phyloP scores from a whole-genome alignment of 2,888 invertebrate genomes.

The Rhorus exstirpatorius region DNA sequence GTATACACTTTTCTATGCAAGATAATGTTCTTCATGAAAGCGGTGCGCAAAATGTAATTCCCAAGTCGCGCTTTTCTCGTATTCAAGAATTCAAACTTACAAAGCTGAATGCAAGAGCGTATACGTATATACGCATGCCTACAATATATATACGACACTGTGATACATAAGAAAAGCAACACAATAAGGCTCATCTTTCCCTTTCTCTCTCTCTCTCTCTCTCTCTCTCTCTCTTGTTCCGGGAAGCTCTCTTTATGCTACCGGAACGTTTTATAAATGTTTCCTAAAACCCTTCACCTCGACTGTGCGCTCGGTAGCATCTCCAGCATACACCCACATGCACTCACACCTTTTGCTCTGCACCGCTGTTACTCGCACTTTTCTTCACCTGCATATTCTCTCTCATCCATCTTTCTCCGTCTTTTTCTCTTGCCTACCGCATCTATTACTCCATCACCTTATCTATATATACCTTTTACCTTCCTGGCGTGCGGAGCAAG shows the following conservation, averaged over 20 bases:
- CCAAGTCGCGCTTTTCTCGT: slow-evolving; percentile 44
- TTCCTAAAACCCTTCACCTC: slow-evolving; percentile 66
- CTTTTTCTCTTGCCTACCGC: slow-evolving; percentile 30
- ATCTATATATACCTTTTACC: slow-evolving; percentile 24
- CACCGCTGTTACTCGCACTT: slow-evolving; percentile 61
- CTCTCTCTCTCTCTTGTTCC: slow-evolving; percentile 24
- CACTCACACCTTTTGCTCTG: slow-evolving; percentile 60
- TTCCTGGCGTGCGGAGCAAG: slow-evolving; percentile 32
- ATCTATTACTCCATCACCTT: slow-evolving; percentile 46
- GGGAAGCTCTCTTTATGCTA: slow-evolving; percentile 53
- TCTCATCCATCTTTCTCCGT: slow-evolving; percentile 54
- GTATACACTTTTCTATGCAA: not conserved
- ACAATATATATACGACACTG: slow-evolving; percentile 8
- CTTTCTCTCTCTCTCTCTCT: not conserved
- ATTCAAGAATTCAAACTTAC: slow-evolving; percentile 53
- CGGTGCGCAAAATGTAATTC: slow-evolving; percentile 13
- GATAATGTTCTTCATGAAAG: slow-evolving; percentile 19
- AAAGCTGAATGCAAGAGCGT: slow-evolving; percentile 39
- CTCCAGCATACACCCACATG: slow-evolving; percentile 61
- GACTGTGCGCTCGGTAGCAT: slow-evolving; percentile 50
- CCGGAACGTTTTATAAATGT: slow-evolving; percentile 68
- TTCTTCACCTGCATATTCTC: slow-evolving; percentile 65
- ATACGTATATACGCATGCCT: slow-evolving; percentile 21
- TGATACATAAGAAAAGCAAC: slow-evolving; percentile 48
- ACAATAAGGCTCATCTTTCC: slow-evolving; percentile 49